Conservation (phyloP, 2,888 invertebrate species). For the Rhyacophila evoluta region DNA sequence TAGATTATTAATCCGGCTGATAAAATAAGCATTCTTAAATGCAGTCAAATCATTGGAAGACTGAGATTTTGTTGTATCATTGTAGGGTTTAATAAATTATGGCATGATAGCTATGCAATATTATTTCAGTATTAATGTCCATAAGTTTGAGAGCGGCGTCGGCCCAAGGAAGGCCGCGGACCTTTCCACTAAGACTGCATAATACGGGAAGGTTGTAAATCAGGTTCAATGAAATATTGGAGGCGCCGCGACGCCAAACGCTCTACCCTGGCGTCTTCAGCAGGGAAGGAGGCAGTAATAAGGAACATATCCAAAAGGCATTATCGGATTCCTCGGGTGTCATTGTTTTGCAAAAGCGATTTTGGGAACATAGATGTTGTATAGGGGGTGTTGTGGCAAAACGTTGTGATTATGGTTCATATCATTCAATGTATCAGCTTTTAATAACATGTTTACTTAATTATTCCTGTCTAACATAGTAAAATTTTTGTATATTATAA, state of each 20-base stretch:
- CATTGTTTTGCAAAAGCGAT: constrained; percentile 56
- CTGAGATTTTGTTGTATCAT: neutral
- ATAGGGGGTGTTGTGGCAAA: neutral
- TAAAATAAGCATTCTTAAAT: neutral
- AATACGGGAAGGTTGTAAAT: constrained; percentile 54
- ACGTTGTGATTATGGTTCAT: neutral
- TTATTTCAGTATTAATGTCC: constrained; percentile 4
- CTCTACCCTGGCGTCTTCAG: constrained; percentile 31
- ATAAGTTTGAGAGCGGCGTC: neutral
- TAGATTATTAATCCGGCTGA: no score
- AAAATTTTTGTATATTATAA: no score
- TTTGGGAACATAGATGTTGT: neutral
- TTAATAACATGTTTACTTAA: no score
- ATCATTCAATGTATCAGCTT: no score
- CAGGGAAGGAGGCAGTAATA: constrained; percentile 36
- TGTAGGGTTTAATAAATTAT: neutral
- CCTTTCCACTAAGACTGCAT: constrained; percentile 47
- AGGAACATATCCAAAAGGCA: constrained; percentile 60
- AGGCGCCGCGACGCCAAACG: constrained; percentile 31
- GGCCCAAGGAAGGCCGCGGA: constrained; percentile 12
- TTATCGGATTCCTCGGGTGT: constrained; percentile 69
- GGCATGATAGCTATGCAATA: neutral
- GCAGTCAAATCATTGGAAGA: neutral
- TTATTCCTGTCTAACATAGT: no score
- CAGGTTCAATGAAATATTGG: constrained; percentile 53